A percentile compares a stretch with the other conserved stretches of the same genome.
These are phyloP conservation scores for Dendrocincla fuliginosa DNA, from an alignment of 2,797 vertebrate genomes.

Conservation along the genomic window DNA sequence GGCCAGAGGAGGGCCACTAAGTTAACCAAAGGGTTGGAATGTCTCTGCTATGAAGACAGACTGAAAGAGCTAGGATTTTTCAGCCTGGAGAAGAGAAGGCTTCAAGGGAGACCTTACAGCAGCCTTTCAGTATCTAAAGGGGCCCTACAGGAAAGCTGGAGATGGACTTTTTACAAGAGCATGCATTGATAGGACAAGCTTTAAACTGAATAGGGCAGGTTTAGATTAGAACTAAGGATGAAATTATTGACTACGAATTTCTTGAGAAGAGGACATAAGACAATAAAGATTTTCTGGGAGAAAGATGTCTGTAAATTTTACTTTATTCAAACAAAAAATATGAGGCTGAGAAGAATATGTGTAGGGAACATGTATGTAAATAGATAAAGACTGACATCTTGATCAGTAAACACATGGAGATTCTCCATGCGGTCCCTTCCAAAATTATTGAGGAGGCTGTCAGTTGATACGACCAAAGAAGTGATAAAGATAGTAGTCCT, in stretches of 20 bases:
- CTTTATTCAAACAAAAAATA: background rate
- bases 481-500: background rate
- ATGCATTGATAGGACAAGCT: background rate
- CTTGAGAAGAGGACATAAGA: background rate
- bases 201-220: background rate
- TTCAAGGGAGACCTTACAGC: background rate
- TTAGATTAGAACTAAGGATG: background rate
- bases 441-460: background rate
- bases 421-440: background rate
- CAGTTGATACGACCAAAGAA: background rate
- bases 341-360: background rate
- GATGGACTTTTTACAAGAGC: background rate
- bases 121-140: background rate
- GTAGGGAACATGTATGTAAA: background rate
- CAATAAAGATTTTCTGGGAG: background rate
- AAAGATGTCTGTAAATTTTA: background rate
- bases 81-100: background rate
- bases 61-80: background rate
- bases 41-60: background rate
- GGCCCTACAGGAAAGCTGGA: background rate
- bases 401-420: background rate
- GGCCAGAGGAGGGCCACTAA: background rate
- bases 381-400: background rate
- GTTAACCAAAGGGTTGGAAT: background rate
- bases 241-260: background rate